Evolutionary conservation across 2,797 vertebrate species (phyloP).

Genomic region (Netta rufina): DNA sequence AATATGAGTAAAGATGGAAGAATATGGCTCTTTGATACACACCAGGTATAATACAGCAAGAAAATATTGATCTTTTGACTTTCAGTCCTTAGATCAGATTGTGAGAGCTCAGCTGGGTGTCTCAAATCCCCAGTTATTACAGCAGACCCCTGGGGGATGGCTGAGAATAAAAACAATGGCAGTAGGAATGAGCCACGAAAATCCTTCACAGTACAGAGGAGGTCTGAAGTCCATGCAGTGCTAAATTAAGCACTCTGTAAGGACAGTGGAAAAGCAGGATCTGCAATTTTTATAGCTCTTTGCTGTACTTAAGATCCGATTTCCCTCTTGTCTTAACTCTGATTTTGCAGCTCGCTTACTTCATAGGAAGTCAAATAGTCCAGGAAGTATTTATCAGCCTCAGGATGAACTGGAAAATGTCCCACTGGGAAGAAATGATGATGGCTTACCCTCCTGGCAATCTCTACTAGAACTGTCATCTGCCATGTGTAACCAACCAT

Average conservation of each 20-base stretch:
- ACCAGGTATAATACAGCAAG: rapidly evolving
- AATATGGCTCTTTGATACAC: neutral
- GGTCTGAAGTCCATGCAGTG: neutral
- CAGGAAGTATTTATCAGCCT: neutral
- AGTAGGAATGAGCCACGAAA: neutral
- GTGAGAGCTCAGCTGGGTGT: neutral
- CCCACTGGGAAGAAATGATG: neutral
- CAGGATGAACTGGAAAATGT: neutral
- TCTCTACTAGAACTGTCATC: neutral
- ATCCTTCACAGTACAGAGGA: neutral
- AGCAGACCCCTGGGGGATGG: neutral
- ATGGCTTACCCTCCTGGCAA: neutral
- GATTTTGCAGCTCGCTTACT: neutral
- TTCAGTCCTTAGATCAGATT: neutral
- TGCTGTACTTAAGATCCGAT: neutral
- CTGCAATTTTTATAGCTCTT: neutral
- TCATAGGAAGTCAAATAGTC: neutral
- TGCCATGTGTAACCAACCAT: neutral
- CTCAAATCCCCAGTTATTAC: neutral
- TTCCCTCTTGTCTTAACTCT: neutral
- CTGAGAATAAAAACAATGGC: neutral
- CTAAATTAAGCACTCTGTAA: neutral
- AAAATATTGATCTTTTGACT: neutral
- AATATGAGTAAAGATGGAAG: neutral
- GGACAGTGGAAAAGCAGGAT: neutral